Base-by-base conservation (phyloP, 2,113 vertebrate species). In the Pardalotus punctatus region DNA sequence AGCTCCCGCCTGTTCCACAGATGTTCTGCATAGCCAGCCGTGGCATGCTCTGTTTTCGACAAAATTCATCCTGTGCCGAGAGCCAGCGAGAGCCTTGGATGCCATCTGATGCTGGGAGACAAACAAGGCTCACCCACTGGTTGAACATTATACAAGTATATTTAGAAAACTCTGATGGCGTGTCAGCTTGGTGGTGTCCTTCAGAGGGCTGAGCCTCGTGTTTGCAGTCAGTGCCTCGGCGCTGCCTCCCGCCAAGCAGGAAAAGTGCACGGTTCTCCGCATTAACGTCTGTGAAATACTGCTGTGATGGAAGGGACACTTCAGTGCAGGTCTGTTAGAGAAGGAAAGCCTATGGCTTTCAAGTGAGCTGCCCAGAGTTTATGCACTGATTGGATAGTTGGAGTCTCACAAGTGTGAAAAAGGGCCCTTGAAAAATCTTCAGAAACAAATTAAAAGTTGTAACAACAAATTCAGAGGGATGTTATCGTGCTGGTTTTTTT, bases 191-290 rank as follows among this genome's bases (percentile, higher is more conserved):
- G 72, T 67, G 72, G 23, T 71, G 60, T 80, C 56, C 72, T 86
- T 93, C 82, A 67, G 64, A 78, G 64, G 54, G 58, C 67, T 42
- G 72, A 66, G 61, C 35, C 31, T 88, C 79, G 36, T 16, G 38
- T 51, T 91, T 58, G 23, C 9, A 51, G 60, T n/a, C 83, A 66
- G 81, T 81, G 79, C 47, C 93, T 78, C 92, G 78, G 42, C 73
- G 79, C 62, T 93, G 35, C 60, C 79, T 93, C 64, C 38, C 0
- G 1, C 82, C 85, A 86, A 51, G 82, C 71, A 78, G 87, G 70
- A 72, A 86, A 93, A 90, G 56, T 81, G 79, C 82, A 62, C 81
- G 76, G 71, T 67, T 94, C 76, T 73, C 58, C 51, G 27, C 47
- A 40, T 45, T 25, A 82, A 65, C 21, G 1, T 48, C 81, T 62